phyloP scores from a whole-genome alignment of 2,888 invertebrate genomes.

The Apeira syringaria region DNA sequence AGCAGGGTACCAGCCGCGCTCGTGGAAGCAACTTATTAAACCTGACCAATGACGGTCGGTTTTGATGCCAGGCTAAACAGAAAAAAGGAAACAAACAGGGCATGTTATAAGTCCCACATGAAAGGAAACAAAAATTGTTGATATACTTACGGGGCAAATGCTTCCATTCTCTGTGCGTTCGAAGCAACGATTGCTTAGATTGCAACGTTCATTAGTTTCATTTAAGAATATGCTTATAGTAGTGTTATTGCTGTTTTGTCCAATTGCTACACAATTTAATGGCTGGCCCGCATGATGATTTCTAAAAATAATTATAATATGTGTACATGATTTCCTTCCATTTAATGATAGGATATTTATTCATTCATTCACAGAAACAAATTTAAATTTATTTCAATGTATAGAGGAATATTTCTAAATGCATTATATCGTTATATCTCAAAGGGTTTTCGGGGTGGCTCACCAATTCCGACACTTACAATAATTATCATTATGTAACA shows the following conservation, averaged over 20 bases:
- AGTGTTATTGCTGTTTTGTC: slow-evolving; percentile 78
- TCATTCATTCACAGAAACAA: no score
- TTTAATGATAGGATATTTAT: no score
- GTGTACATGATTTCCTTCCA: no score
- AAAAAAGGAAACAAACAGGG: no score
- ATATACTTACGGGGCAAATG: slow-evolving; percentile 65
- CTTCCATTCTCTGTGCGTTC: slow-evolving; percentile 50
- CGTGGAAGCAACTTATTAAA: slow-evolving; percentile 86
- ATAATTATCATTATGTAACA: no score
- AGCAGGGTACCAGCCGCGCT: slow-evolving; percentile 88
- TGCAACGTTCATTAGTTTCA: slow-evolving; percentile 78
- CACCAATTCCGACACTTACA: no score
- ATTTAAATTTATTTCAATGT: no score
- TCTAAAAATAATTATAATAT: slow-evolving; percentile 51
- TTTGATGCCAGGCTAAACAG: slow-evolving; percentile 37
- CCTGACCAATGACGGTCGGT: slow-evolving; percentile 84
- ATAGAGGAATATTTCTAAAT: no score
- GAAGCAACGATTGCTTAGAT: slow-evolving; percentile 82
- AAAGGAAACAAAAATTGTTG: not conserved
- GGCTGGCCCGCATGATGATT: slow-evolving; percentile 50
- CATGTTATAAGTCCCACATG: no score
- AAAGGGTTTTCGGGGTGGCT: no score
- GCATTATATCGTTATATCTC: no score
- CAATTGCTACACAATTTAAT: slow-evolving; percentile 85
- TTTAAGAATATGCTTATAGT: slow-evolving; percentile 75